phyloP scores from a whole-genome alignment of 2,888 invertebrate genomes.

The Hymenopus coronatus region DNA sequence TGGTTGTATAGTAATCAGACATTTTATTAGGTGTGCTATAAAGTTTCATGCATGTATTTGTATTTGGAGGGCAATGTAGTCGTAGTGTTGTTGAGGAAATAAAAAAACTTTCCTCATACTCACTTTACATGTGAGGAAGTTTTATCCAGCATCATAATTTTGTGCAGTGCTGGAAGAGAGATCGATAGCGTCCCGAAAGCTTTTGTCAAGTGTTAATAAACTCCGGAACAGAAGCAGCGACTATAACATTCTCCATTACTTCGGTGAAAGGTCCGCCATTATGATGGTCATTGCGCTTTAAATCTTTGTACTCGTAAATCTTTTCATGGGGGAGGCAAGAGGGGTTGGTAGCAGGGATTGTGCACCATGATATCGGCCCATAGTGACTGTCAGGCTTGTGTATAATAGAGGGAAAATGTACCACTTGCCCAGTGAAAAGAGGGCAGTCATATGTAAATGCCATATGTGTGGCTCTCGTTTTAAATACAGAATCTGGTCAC shows the following conservation, averaged over 20 bases:
- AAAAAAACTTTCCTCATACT: neutral
- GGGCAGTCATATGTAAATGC: neutral
- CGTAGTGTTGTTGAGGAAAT: neutral
- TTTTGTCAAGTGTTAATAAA: constrained; percentile 31
- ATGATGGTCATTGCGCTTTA: constrained; percentile 27
- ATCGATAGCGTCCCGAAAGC: neutral
- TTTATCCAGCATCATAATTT: neutral
- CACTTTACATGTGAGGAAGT: neutral
- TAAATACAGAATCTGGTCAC: no score
- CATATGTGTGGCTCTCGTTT: neutral
- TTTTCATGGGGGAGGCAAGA: neutral
- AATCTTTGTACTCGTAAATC: constrained; percentile 30
- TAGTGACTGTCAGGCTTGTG: neutral
- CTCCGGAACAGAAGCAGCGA: constrained; percentile 4
- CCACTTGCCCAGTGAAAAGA: neutral
- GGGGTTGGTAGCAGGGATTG: neutral
- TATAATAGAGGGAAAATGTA: neutral
- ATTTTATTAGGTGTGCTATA: no score
- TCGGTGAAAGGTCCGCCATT: constrained; percentile 29
- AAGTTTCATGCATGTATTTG: no score
- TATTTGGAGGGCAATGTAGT: neutral
- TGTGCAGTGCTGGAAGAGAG: neutral
- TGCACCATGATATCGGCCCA: neutral
- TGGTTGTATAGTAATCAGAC: no score
- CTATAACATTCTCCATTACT: constrained; percentile 28